Base-by-base conservation (phyloP, 2,888 invertebrate species). In the Teleiodes luculella region DNA sequence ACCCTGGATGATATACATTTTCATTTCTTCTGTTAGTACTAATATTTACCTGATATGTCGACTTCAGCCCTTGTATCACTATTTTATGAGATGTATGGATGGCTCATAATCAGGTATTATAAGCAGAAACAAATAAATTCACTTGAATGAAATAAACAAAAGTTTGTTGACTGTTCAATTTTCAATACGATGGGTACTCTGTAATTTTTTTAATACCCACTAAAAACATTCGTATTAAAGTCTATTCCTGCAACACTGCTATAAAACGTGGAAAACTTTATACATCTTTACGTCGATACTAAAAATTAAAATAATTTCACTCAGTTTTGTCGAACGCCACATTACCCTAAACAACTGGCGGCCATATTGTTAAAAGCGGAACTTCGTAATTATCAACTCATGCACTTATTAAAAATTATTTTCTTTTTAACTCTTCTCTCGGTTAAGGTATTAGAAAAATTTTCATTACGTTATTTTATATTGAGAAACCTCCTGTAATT, bases 131-230 rank as follows among this genome's bases (percentile, higher is more conserved):
- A 78, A 83, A 80, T 80, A 77, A 74, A 78, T 81, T 78, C 82
- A 81, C 83, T 85, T 72, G 72, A 82, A 76, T 80, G 80, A 80
- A 86, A 87, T 86, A 89, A 90, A 90, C 89, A 90, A 90, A 87
- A 88, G 86, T 90, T 90, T 90, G 90, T 90, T 90, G 90, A 89
- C 88, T 90, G 86, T 86, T 86, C 85, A 86, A 86, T 85, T 85
- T 87, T 74, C 79, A 83, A 81, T 77, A 76, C 76, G 78, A 82
- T 78, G n/a, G 70, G 10, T 74, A 72, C 72, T 74, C 80, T 80
- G 85, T 80, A 77, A 82, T 80, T 13, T 83, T 73, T 83, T 83
- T 80, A 76, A 77, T 82, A 85, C 82, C 74, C 81, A 78, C 72
- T 81, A 71, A 76, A 78, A 77, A 72, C 74, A 77, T 80, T 67